Evolutionary conservation across 2,113 vertebrate genomes (phyloP).

Genomic region (Hydropotes inermis): DNA sequence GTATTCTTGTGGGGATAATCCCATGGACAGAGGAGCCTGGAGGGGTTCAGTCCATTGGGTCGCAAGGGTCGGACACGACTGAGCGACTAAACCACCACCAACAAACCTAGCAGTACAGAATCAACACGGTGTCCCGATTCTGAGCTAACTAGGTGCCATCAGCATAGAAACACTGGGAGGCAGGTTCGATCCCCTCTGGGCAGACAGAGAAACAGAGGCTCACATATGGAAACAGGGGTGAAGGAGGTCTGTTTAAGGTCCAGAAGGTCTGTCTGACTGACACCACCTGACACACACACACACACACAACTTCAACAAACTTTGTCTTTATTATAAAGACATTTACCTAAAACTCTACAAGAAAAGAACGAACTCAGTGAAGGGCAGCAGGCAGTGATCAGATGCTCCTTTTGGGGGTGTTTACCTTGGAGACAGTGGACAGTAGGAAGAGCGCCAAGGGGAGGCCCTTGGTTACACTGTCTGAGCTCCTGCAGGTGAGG

Average conservation of each 20-base stretch:
- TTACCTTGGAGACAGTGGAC: not conserved
- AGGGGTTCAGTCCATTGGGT: not conserved
- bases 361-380: not conserved
- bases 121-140: fast-evolving
- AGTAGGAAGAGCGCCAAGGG: not conserved
- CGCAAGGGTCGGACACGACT: not conserved
- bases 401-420: fast-evolving
- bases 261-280: fast-evolving
- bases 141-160: too few relatives aligned
- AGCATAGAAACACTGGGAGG: not conserved
- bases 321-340: not conserved
- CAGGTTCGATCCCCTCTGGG: not conserved
- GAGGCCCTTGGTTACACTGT: not conserved
- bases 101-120: not conserved
- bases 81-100: not conserved
- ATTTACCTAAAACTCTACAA: not conserved
- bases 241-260: not conserved
- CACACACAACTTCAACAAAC: too few relatives aligned
- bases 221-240: not conserved
- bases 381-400: not conserved
- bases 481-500: not conserved
- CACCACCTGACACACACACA: not conserved
- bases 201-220: not conserved
- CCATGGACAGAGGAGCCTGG: not conserved
- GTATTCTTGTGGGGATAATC: not conserved